These are phyloP conservation scores for Balearica regulorum DNA, from an alignment of 2,797 vertebrate species.

Conservation along the genomic window DNA sequence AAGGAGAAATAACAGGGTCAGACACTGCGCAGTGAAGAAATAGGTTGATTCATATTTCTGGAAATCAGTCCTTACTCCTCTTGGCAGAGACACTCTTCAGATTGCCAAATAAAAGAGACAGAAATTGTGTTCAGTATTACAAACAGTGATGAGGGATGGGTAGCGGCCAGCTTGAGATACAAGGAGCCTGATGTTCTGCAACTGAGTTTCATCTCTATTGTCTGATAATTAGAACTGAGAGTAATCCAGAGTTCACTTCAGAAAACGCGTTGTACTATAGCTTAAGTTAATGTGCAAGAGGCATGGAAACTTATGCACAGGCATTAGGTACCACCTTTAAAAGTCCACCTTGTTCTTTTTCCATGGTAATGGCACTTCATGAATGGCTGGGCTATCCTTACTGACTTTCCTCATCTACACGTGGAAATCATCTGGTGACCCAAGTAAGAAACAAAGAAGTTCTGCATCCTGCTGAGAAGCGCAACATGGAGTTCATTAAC, in stretches of 20 bases:
- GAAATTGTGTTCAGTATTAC: not conserved
- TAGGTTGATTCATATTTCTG: not conserved
- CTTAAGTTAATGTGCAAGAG: not conserved
- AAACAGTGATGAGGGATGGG: not conserved
- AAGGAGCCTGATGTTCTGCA: not conserved
- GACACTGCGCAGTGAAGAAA: not conserved
- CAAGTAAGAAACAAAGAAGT: not conserved
- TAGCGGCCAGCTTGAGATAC: not conserved
- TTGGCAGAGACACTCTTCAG: not conserved
- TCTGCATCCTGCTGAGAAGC: not conserved
- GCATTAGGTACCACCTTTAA: not conserved
- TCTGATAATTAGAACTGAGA: not conserved
- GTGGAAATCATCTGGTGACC: not conserved
- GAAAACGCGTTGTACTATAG: accelerated
- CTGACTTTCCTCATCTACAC: not conserved
- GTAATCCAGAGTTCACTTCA: not conserved
- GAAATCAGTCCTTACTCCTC: not conserved
- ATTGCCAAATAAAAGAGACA: not conserved
- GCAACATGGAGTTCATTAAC: not conserved
- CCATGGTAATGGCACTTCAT: not conserved
- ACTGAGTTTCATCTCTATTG: not conserved
- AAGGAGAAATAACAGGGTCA: not conserved
- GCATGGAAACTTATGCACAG: not conserved
- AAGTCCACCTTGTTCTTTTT: not conserved
- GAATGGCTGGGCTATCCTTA: not conserved